Evolutionary conservation across 1,140 invertebrate genomes (phyloP).

Genomic region (Drosophila ercepeae): DNA sequence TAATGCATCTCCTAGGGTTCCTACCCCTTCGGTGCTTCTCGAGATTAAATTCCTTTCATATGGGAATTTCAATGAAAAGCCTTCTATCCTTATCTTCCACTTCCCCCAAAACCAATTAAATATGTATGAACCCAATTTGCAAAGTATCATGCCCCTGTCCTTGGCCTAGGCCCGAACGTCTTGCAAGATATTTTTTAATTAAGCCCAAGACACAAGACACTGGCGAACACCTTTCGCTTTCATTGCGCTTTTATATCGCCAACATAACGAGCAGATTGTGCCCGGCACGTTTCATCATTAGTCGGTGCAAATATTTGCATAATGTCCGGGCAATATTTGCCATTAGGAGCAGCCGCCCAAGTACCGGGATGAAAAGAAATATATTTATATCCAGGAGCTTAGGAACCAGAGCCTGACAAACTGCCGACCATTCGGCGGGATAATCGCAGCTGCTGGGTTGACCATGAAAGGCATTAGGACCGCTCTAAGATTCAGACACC

Average conservation of each 20-base stretch:
- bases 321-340: constrained; percentile 57
- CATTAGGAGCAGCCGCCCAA: constrained; percentile 50
- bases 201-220: constrained; percentile 33
- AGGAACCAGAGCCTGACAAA: constrained; percentile 54
- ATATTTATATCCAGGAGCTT: constrained; percentile 45
- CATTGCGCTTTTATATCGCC: constrained; percentile 51
- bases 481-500: background rate
- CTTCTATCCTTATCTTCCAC: constrained; percentile 6
- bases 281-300: constrained; percentile 60
- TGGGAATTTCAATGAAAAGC: constrained; percentile 19
- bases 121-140: constrained; percentile 44
- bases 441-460: constrained; percentile 47
- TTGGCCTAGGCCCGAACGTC: constrained; percentile 48
- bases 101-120: constrained; percentile 35
- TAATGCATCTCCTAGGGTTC: background rate
- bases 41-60: constrained; percentile 24
- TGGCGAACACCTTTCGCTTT: constrained; percentile 64
- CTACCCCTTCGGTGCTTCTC: constrained; percentile 6
- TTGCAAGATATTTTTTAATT: constrained; percentile 58
- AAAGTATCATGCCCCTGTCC: constrained; percentile 18
- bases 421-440: constrained; percentile 34
- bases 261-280: constrained; percentile 60
- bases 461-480: constrained; percentile 37
- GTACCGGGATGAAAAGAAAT: constrained; percentile 4
- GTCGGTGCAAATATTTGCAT: constrained; percentile 79